Conservation (phyloP, 2,888 invertebrate species). For the Ypsolopha sequella region DNA sequence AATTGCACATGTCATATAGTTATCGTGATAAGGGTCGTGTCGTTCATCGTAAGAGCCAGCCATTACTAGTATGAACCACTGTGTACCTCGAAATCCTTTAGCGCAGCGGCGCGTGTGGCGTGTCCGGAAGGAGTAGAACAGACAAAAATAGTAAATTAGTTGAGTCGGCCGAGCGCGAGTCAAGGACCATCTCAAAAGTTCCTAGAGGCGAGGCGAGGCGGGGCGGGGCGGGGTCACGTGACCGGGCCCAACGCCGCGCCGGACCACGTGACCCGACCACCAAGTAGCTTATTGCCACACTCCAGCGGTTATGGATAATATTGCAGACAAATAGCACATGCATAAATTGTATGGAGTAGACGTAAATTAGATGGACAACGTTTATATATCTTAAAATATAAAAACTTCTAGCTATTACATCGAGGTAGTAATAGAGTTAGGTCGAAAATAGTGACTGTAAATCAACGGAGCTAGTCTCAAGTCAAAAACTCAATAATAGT, state of each 20-base stretch:
- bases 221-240: constrained; percentile 6
- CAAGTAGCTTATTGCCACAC: constrained; percentile 4
- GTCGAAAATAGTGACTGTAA: constrained; percentile 19
- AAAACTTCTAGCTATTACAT: constrained; percentile 60
- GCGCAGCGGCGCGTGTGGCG: constrained; percentile 76
- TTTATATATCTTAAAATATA: constrained; percentile 35
- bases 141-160: constrained; percentile 77
- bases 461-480: constrained; percentile 3
- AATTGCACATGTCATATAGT: constrained; percentile 44
- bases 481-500: neutral
- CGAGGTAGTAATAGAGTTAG: constrained; percentile 49
- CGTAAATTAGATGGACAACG: constrained; percentile 46
- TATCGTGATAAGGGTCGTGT: constrained; percentile 54
- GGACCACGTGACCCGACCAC: neutral
- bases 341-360: constrained; percentile 38
- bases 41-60: constrained; percentile 60
- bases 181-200: constrained; percentile 96
- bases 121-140: constrained; percentile 79
- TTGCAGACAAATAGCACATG: constrained; percentile 56
- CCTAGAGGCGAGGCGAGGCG: constrained; percentile 63
- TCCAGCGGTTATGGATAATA: constrained; percentile 22
- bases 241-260: too few species aligned
- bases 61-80: constrained; percentile 68
- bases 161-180: constrained; percentile 54
- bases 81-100: constrained; percentile 89